phyloP scores from a whole-genome alignment of 2,888 invertebrate genomes.

The Drosophila setosimentum region DNA sequence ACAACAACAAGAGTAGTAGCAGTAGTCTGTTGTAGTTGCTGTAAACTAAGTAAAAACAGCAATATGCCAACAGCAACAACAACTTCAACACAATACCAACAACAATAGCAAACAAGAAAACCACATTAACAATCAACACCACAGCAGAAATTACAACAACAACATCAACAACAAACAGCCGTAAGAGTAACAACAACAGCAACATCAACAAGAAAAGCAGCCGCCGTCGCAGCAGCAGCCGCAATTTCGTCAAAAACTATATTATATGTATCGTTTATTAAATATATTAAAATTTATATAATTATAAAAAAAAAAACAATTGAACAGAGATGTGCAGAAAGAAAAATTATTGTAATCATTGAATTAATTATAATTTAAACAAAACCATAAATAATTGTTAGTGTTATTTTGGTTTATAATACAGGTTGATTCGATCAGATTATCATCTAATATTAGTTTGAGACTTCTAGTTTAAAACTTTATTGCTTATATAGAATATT shows the following conservation, averaged over 20 bases:
- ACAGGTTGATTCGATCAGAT: slow-evolving; percentile 12
- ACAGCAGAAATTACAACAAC: slow-evolving; percentile 45
- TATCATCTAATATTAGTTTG: slow-evolving; percentile 2
- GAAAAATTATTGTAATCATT: slow-evolving; percentile 83
- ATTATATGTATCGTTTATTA: slow-evolving; percentile 84
- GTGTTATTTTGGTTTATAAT: slow-evolving; percentile 27
- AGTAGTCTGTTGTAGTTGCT: slow-evolving; percentile 52
- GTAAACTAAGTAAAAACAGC: slow-evolving; percentile 37
- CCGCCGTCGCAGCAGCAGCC: slow-evolving; percentile 59
- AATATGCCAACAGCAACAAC: slow-evolving; percentile 53
- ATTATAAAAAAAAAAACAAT: slow-evolving; percentile 79
- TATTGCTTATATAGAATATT: slow-evolving; percentile 28
- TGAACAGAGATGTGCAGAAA: slow-evolving; percentile 74
- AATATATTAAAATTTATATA: slow-evolving; percentile 85
- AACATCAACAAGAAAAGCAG: slow-evolving; percentile 47
- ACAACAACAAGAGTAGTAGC: slow-evolving; percentile 49
- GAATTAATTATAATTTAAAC: slow-evolving; percentile 83
- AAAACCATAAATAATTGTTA: slow-evolving; percentile 45
- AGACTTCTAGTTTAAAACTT: slow-evolving; percentile 7
- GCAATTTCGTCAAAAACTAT: slow-evolving; percentile 81
- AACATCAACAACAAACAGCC: slow-evolving; percentile 55
- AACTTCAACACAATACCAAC: slow-evolving; percentile 53
- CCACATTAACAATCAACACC: slow-evolving; percentile 51
- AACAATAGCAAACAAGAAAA: slow-evolving; percentile 41
- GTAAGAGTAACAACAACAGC: slow-evolving; percentile 58